Conservation (phyloP, 2,888 invertebrate genomes). For the Sipha maydis region DNA sequence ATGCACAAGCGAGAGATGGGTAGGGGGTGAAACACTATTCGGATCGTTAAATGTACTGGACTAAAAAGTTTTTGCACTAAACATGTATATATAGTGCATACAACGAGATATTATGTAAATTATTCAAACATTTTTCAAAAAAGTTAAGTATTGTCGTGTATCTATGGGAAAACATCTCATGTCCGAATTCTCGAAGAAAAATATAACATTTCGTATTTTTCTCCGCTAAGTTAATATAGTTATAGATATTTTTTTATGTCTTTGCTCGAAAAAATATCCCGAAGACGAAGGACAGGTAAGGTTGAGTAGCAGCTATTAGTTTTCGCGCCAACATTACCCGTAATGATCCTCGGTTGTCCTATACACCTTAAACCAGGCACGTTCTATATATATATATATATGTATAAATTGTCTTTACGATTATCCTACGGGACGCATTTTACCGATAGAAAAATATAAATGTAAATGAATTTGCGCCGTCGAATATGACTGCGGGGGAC, state of each 20-base stretch:
- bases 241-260: not conserved
- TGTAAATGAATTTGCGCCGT: not conserved
- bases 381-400: not conserved
- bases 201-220: not conserved
- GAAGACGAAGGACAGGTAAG: not conserved
- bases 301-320: not conserved
- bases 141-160: slow-evolving; percentile 36
- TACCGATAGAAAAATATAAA: not conserved
- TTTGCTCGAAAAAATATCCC: not conserved
- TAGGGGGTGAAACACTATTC: not conserved
- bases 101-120: slow-evolving; percentile 52
- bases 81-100: not conserved
- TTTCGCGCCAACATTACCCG: not conserved
- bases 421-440: not conserved
- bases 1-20: not conserved
- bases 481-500: not conserved
- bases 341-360: not conserved
- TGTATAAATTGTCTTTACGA: not conserved
- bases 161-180: slow-evolving; percentile 41
- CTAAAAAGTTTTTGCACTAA: slow-evolving; percentile 53
- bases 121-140: slow-evolving; percentile 57
- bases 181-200: slow-evolving; percentile 27
- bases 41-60: slow-evolving; percentile 54
- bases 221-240: not conserved
- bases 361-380: not conserved